A percentile compares a stretch with the other conserved stretches of the same genome.
Evolutionary conservation across 2,113 vertebrate genomes (phyloP).

Genomic region (Spilogale gracilis): DNA sequence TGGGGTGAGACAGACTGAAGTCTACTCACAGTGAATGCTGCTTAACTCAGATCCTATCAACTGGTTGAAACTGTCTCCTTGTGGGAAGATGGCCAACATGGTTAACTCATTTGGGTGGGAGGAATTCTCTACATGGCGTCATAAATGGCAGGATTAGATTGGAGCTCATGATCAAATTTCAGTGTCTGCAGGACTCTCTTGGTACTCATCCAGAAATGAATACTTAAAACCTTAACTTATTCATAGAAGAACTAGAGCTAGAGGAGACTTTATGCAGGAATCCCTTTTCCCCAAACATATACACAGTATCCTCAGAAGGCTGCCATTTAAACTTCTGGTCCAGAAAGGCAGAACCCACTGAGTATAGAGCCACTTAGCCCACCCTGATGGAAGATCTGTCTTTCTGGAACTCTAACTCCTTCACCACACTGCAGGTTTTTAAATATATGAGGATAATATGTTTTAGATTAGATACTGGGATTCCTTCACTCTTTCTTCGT

Average conservation of each 20-base stretch:
- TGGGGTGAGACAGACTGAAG: background rate
- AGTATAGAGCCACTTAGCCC: background rate
- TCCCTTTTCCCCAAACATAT: background rate
- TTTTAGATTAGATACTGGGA: background rate
- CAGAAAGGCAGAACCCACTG: background rate
- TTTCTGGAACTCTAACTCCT: background rate
- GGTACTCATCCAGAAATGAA: background rate
- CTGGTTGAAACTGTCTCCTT: conserved; percentile 38
- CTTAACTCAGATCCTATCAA: conserved; percentile 55
- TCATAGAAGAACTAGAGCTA: background rate
- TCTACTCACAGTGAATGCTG: background rate
- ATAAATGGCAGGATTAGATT: background rate
- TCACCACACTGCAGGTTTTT: background rate
- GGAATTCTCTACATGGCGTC: background rate
- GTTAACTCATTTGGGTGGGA: background rate
- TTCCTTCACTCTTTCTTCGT: background rate
- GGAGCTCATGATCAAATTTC: background rate
- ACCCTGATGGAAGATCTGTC: background rate
- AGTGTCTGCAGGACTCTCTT: background rate
- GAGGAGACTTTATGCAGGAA: background rate
- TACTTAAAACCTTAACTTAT: background rate
- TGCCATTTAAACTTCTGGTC: background rate
- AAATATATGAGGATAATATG: background rate
- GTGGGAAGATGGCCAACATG: background rate
- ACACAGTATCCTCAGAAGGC: background rate